phyloP scores from a whole-genome alignment of 2,113 vertebrate genomes.

The Crotalus tigris region DNA sequence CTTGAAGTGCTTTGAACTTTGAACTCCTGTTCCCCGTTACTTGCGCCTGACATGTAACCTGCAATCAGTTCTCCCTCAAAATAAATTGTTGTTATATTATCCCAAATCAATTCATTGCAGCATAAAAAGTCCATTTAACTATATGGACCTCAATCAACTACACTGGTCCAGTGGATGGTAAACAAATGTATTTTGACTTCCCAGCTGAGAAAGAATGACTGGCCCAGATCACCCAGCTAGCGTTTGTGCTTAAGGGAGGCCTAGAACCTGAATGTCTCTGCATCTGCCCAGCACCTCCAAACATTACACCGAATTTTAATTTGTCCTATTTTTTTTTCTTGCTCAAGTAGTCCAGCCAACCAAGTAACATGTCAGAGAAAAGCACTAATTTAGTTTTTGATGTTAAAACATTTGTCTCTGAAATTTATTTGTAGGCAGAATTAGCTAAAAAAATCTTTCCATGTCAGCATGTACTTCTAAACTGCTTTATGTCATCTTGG shows the following conservation, averaged over 20 bases:
- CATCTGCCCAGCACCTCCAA: background rate
- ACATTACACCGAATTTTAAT: background rate
- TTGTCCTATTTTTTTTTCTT: background rate
- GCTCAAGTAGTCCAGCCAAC: background rate
- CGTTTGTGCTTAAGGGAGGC: background rate
- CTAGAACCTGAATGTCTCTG: background rate
- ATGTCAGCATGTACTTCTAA: background rate
- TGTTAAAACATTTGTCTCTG: background rate
- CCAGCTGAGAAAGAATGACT: background rate
- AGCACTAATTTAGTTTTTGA: background rate
- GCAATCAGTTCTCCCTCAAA: background rate
- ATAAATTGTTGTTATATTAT: background rate
- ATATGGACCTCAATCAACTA: background rate
- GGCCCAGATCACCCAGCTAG: background rate
- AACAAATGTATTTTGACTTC: background rate
- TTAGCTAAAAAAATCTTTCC: background rate
- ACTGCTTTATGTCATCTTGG: background rate
- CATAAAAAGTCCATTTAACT: background rate
- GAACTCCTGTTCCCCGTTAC: background rate
- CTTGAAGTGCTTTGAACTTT: background rate
- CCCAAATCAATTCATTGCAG: background rate
- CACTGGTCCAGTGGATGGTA: background rate
- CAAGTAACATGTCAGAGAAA: background rate
- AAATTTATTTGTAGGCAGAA: background rate
- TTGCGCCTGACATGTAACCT: background rate